A percentile compares a stretch with the other conserved stretches of the same genome.
Evolutionary conservation across 2,797 vertebrate species (phyloP).

Genomic region (Choloepus didactylus): DNA sequence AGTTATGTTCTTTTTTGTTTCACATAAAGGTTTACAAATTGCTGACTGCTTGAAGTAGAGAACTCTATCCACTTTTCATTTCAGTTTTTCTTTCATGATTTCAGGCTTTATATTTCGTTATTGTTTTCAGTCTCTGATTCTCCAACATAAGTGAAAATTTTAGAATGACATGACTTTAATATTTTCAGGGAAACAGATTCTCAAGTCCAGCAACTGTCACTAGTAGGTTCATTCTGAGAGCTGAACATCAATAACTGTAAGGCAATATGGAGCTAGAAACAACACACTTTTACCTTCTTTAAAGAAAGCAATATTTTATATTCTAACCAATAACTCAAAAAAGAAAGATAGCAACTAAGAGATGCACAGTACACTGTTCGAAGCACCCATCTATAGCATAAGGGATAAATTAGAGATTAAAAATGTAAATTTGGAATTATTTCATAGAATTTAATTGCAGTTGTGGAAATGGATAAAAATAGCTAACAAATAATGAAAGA

Average conservation of each 20-base stretch:
- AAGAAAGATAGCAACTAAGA: conserved; percentile 29
- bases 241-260: neutral
- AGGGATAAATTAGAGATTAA: conserved; percentile 10
- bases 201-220: neutral
- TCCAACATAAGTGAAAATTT: neutral
- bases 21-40: neutral
- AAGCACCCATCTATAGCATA: neutral
- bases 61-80: neutral
- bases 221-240: conserved; percentile 16
- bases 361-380: neutral
- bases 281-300: neutral
- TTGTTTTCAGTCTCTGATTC: conserved; percentile 10
- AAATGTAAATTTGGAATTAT: neutral
- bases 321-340: conserved; percentile 20
- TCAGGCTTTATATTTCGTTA: neutral
- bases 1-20: conserved; percentile 17
- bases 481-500: neutral
- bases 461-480: neutral
- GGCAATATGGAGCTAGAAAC: neutral
- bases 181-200: neutral
- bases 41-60: conserved; percentile 22
- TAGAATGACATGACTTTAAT: conserved; percentile 3
- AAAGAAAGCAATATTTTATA: neutral
- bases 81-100: conserved; percentile 20
- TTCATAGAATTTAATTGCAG: conserved; percentile 33